Evolutionary conservation across 2,888 invertebrate genomes (phyloP).

Genomic region (Zaprionus lineosus): DNA sequence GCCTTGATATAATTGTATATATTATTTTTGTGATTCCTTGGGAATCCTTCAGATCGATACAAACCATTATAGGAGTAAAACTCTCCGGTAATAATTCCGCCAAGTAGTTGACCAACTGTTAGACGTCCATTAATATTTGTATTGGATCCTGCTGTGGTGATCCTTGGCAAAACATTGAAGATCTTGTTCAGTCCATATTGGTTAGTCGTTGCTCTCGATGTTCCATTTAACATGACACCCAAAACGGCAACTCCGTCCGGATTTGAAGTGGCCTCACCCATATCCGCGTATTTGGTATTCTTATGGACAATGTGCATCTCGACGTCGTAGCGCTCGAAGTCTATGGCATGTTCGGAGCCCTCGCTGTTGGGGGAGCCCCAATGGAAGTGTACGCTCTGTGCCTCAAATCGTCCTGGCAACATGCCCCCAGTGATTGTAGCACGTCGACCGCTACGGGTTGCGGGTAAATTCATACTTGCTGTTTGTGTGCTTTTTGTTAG

Average conservation of each 20-base stretch:
- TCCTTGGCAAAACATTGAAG: slow-evolving; percentile 62
- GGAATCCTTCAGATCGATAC: too few species aligned
- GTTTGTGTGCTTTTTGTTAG: neutral
- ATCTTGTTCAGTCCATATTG: slow-evolving; percentile 55
- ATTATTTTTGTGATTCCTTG: too few species aligned
- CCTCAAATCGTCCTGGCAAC: slow-evolving; percentile 61
- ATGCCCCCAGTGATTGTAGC: slow-evolving; percentile 66
- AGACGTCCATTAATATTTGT: slow-evolving; percentile 41
- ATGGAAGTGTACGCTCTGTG: slow-evolving; percentile 84
- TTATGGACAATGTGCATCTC: slow-evolving; percentile 88
- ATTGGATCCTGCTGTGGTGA: too few species aligned
- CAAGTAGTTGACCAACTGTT: slow-evolving; percentile 48
- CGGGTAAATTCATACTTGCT: slow-evolving; percentile 55
- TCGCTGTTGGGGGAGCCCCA: slow-evolving; percentile 87
- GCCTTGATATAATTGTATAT: slow-evolving; percentile 83
- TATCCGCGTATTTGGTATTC: slow-evolving; percentile 84
- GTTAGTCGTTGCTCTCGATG: slow-evolving; percentile 15
- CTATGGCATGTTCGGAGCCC: slow-evolving; percentile 84
- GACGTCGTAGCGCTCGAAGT: slow-evolving; percentile 83
- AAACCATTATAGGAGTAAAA: slow-evolving; percentile 74
- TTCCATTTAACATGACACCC: slow-evolving; percentile 85
- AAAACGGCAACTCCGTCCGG: slow-evolving; percentile 86
- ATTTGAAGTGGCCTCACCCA: slow-evolving; percentile 83
- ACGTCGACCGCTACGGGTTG: slow-evolving; percentile 32
- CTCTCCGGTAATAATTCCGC: slow-evolving; percentile 54